phyloP scores from a whole-genome alignment of 2,888 invertebrate species.

The Archips xylosteana region DNA sequence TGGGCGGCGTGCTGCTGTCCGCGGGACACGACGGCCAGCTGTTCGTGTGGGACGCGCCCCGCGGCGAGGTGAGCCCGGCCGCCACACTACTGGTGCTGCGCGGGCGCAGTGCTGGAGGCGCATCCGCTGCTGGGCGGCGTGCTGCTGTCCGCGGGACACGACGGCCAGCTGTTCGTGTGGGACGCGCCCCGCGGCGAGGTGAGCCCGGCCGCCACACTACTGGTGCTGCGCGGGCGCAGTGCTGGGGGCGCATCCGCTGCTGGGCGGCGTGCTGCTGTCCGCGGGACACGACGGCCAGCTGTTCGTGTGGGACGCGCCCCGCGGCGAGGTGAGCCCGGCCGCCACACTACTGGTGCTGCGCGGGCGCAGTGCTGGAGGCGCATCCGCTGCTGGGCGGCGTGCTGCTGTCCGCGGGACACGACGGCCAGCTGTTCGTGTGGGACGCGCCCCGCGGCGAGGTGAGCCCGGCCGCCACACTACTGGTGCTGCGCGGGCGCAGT shows the following conservation, averaged over 20 bases:
- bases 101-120: conserved; percentile 96
- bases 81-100: conserved; percentile 66
- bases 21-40: conserved; percentile 98
- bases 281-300: conserved; percentile 96
- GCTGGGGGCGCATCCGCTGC: conserved; percentile 94
- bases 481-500: too few species aligned
- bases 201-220: neutral
- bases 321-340: conserved; percentile 86
- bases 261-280: conserved; percentile 91
- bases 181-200: conserved; percentile 82
- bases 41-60: conserved; percentile 91
- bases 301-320: conserved; percentile 94
- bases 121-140: conserved; percentile 94
- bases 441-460: conserved; percentile 87
- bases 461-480: too few species aligned
- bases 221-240: too few species aligned
- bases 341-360: too few species aligned
- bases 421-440: conserved; percentile 97
- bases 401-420: conserved; percentile 93
- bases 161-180: conserved; percentile 96
- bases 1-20: conserved; percentile 92
- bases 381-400: conserved; percentile 90
- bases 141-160: conserved; percentile 97
- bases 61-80: conserved; percentile 48
- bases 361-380: too few species aligned